Conservation (phyloP, 2,888 invertebrate genomes). For the Panzeria rudis region DNA sequence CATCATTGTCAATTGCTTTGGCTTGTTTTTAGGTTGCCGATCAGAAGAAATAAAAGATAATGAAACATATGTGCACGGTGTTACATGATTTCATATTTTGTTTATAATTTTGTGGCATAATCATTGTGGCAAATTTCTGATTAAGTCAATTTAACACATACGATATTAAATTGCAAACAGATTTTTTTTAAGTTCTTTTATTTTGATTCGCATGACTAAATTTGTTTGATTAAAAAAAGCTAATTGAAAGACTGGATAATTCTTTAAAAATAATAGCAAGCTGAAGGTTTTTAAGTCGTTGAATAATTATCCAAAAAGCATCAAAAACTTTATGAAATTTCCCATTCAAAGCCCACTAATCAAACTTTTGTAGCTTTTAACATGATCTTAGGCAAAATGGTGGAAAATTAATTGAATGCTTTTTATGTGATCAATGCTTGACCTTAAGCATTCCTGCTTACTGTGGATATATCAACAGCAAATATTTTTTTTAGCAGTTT, state of each 20-base stretch:
- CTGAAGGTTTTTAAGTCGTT: too few species aligned
- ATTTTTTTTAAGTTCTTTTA: constrained; percentile 30
- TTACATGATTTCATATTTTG: constrained; percentile 7
- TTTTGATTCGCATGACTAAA: constrained; percentile 18
- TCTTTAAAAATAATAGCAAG: too few species aligned
- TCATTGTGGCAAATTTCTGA: constrained; percentile 52
- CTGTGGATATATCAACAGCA: too few species aligned
- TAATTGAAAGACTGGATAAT: not conserved
- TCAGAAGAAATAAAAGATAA: constrained; percentile 11
- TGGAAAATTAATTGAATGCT: too few species aligned
- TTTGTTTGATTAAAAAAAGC: not conserved
- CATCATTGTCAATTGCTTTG: constrained; percentile 27
- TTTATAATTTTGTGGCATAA: constrained; percentile 23
- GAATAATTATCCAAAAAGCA: too few species aligned
- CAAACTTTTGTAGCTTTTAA: too few species aligned
- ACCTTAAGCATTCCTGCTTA: too few species aligned
- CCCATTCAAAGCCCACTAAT: too few species aligned
- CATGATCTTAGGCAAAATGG: too few species aligned
- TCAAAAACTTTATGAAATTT: too few species aligned
- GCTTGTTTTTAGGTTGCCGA: constrained; percentile 25
- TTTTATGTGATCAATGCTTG: too few species aligned
- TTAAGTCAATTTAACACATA: constrained; percentile 63
- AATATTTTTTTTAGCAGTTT: too few species aligned
- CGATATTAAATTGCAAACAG: constrained; percentile 62
- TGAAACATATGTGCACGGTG: constrained; percentile 46